Conservation (phyloP, 2,888 invertebrate genomes). For the Nomada fucata region DNA sequence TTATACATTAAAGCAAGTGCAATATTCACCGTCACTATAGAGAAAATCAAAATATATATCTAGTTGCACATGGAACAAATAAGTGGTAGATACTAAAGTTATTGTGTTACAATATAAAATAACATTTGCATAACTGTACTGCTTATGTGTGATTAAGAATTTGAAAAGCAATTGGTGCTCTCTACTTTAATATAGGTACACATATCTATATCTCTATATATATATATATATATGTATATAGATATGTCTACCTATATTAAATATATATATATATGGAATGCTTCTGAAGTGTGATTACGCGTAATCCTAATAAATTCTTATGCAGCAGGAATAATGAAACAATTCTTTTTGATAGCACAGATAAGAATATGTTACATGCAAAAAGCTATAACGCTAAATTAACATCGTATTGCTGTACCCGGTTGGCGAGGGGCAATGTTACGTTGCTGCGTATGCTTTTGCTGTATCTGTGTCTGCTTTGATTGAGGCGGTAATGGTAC, state of each 20-base stretch:
- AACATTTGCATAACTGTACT: conserved; percentile 37
- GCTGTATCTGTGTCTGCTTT: conserved; percentile 78
- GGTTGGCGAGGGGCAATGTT: conserved; percentile 79
- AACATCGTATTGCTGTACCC: conserved; percentile 76
- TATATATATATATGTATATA: too few relatives aligned
- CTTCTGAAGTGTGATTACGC: conserved; percentile 27
- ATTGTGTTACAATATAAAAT: conserved; percentile 30
- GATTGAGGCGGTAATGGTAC: conserved; percentile 84
- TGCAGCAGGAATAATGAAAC: conserved; percentile 7
- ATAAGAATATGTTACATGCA: conserved; percentile 50
- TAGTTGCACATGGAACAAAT: conserved; percentile 29
- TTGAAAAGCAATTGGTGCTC: conserved; percentile 51
- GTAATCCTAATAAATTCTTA: conserved; percentile 24
- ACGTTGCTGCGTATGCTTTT: conserved; percentile 81
- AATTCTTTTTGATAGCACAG: conserved; percentile 6
- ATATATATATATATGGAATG: conserved; percentile 6
- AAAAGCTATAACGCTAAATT: conserved; percentile 55
- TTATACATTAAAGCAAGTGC: conserved; percentile 5
- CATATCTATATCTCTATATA: too few relatives aligned
- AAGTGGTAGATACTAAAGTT: conserved; percentile 15
- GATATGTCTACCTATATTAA: too few relatives aligned
- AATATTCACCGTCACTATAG: not conserved
- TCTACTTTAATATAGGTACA: conserved; percentile 38
- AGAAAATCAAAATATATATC: conserved; percentile 10
- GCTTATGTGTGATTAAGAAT: conserved; percentile 31